Conservation (phyloP, 2,113 vertebrate species). For the Megaceryle maxima region DNA sequence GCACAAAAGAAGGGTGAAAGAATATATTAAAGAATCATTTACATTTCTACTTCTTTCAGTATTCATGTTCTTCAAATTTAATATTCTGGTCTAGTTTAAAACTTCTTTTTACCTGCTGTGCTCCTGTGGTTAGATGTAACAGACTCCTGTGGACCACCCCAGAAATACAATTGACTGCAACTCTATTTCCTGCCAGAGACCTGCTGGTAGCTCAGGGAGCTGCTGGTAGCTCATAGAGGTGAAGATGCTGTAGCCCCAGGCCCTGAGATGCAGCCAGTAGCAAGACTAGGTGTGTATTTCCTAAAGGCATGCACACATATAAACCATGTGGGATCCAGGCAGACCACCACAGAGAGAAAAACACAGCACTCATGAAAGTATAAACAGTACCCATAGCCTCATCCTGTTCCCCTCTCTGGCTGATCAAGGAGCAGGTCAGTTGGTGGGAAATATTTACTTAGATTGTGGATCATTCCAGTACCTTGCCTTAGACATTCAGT, state of each 20-base stretch:
- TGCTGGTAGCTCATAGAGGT: background rate
- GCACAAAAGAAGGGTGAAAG: background rate
- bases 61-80: background rate
- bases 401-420: background rate
- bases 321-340: background rate
- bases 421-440: background rate
- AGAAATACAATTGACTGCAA: background rate
- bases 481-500: background rate
- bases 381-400: background rate
- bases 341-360: background rate
- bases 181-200: background rate
- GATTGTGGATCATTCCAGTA: background rate
- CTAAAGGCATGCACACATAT: fast-evolving
- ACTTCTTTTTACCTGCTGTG: background rate
- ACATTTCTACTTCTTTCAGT: background rate
- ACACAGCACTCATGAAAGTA: background rate
- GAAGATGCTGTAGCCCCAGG: background rate
- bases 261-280: fast-evolving
- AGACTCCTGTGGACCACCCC: background rate
- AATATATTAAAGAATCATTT: background rate
- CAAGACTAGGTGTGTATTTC: background rate
- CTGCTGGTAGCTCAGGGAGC: background rate
- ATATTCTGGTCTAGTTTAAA: background rate
- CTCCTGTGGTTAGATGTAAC: fast-evolving
- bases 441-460: background rate